phyloP scores from a whole-genome alignment of 1,140 invertebrate genomes.

The Goniozus legneri region DNA sequence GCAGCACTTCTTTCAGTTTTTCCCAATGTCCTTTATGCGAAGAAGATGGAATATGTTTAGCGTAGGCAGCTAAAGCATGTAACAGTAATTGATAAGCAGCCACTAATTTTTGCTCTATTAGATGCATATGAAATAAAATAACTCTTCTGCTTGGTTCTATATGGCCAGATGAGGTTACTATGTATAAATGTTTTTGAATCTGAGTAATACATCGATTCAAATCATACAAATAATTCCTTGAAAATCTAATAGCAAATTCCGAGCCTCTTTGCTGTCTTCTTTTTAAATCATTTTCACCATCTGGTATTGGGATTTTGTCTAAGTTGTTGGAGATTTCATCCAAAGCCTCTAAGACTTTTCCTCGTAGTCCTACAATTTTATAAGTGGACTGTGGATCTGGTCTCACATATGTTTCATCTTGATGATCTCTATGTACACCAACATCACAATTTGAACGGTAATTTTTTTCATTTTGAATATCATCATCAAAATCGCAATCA shows the following conservation, averaged over 20 bases:
- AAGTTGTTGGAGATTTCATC: constrained; percentile 45
- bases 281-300: constrained; percentile 44
- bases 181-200: constrained; percentile 36
- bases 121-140: constrained; percentile 37
- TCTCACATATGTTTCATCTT: constrained; percentile 14
- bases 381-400: constrained; percentile 33
- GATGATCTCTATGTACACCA: not conserved
- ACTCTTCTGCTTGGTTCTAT: constrained; percentile 20
- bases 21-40: constrained; percentile 39
- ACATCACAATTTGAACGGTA: too few relatives aligned
- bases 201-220: constrained; percentile 41
- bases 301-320: constrained; percentile 42
- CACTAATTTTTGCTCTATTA: constrained; percentile 44
- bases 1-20: constrained; percentile 43
- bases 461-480: constrained; percentile 18
- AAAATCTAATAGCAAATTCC: constrained; percentile 48
- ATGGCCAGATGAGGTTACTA: constrained; percentile 23
- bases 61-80: constrained; percentile 44
- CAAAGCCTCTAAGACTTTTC: constrained; percentile 39
- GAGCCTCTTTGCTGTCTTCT: constrained; percentile 41
- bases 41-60: constrained; percentile 46
- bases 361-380: constrained; percentile 40
- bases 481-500: constrained; percentile 25
- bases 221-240: constrained; percentile 51
- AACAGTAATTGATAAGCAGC: constrained; percentile 43